Conservation (phyloP, 2,888 invertebrate genomes). For the Himalopsyche japonica region DNA sequence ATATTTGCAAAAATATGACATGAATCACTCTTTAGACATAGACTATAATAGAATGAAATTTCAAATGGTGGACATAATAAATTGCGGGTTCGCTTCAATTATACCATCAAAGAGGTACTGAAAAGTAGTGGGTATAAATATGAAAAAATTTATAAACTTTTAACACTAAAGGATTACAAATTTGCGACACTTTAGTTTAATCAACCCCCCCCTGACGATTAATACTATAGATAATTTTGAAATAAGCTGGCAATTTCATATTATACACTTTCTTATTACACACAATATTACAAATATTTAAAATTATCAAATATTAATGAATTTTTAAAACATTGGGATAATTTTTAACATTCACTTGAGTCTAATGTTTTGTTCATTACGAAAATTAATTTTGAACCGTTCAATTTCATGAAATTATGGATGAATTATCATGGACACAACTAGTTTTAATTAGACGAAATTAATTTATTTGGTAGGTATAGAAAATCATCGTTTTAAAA, state of each 20-base stretch:
- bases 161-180: not conserved
- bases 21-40: too few relatives aligned
- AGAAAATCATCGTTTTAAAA: not conserved
- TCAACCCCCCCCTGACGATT: not conserved
- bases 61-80: not conserved
- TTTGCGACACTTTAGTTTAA: not conserved
- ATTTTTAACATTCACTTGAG: not conserved
- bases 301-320: not conserved
- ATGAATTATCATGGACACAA: too few relatives aligned
- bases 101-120: not conserved
- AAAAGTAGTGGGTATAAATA: conserved; percentile 1
- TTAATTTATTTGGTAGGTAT: not conserved
- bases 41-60: not conserved
- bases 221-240: not conserved
- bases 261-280: not conserved
- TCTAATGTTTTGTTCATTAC: not conserved
- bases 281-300: not conserved
- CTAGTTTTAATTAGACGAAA: not conserved
- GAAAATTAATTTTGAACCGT: too few relatives aligned
- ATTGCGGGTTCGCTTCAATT: not conserved
- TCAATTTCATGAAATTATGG: too few relatives aligned
- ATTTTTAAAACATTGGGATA: not conserved
- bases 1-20: too few relatives aligned
- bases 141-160: not conserved
- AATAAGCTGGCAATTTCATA: not conserved